These are phyloP conservation scores for Cotesia vestalis DNA, from an alignment of 1,140 invertebrate genomes.

Conservation along the genomic window DNA sequence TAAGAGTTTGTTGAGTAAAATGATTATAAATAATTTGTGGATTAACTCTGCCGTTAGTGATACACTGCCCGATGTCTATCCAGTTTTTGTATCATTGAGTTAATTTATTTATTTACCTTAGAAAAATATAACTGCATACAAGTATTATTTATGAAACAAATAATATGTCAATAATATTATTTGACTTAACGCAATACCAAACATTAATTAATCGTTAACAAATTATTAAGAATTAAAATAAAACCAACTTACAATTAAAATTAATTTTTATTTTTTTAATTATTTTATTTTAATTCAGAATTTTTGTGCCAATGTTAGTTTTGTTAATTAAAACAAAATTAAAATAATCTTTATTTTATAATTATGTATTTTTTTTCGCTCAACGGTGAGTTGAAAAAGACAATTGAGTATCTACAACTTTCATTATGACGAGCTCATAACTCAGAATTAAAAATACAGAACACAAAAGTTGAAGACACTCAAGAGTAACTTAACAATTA, in stretches of 20 bases:
- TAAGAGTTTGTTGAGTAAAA: neutral
- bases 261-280: too few species aligned
- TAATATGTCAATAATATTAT: neutral
- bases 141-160: neutral
- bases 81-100: conserved; percentile 54
- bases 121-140: neutral
- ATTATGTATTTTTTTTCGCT: too few species aligned
- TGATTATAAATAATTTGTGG: conserved; percentile 1
- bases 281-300: too few species aligned
- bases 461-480: too few species aligned
- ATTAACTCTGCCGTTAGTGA: conserved; percentile 57
- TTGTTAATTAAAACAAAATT: too few species aligned
- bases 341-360: too few species aligned
- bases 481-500: too few species aligned
- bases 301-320: too few species aligned
- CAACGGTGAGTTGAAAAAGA: too few species aligned
- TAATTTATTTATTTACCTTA: neutral
- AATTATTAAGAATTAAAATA: neutral
- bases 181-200: neutral
- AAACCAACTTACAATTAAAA: neutral
- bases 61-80: conserved; percentile 58
- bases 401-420: too few species aligned
- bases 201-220: neutral
- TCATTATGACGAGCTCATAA: too few species aligned
- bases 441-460: too few species aligned